Percentiles rank a stretch among this genome's conserved stretches.
Conservation (phyloP, 2,888 invertebrate genomes). For the Cremastinae sp. region DNA sequence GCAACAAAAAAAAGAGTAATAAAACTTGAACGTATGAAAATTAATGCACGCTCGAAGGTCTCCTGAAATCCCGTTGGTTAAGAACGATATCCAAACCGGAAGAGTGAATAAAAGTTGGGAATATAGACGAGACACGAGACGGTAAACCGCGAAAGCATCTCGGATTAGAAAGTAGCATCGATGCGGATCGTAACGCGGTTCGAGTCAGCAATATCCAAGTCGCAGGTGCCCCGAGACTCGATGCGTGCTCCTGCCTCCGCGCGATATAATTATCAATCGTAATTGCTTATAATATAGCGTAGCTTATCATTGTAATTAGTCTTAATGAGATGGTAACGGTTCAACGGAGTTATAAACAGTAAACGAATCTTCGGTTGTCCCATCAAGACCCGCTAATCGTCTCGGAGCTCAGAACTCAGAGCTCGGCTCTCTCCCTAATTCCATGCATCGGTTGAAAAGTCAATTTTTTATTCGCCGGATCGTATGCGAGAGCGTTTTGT, state of each 20-base stretch:
- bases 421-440: constrained; percentile 35
- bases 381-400: background rate
- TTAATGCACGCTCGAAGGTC: no score
- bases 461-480: no score
- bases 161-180: constrained; percentile 60
- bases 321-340: constrained; percentile 44
- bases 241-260: background rate
- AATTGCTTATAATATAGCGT: constrained; percentile 44
- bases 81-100: background rate
- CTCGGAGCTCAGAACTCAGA: constrained; percentile 22
- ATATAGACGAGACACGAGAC: background rate
- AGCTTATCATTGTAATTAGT: constrained; percentile 49
- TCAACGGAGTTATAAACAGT: constrained; percentile 23
- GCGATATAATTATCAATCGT: constrained; percentile 50
- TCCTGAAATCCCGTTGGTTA: background rate
- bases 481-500: constrained; percentile 31
- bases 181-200: constrained; percentile 31
- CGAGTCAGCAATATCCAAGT: constrained; percentile 14
- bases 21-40: no score
- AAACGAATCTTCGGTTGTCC: background rate
- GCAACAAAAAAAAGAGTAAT: no score
- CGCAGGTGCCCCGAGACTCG: constrained; percentile 45
- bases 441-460: no score
- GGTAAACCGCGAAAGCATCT: constrained; percentile 58
- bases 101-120: background rate